Conservation (phyloP, 2,113 vertebrate species). For the Spheniscus mendiculus region DNA sequence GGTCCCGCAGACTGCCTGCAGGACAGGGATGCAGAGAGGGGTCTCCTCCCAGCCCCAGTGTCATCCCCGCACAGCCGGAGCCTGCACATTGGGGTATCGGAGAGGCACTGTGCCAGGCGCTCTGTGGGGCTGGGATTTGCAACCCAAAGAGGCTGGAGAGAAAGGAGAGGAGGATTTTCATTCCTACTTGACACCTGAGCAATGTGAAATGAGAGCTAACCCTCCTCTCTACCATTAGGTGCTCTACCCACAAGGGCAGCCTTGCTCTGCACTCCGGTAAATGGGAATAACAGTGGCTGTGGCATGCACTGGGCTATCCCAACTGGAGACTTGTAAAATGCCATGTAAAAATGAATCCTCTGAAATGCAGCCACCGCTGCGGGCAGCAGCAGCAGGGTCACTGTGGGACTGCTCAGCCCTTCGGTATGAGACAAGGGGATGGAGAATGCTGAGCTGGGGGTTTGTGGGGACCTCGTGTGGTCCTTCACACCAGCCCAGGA, state of each 20-base stretch:
- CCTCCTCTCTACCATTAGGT: neutral
- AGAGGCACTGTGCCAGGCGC: neutral
- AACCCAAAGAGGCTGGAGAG: neutral
- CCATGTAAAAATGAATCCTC: neutral
- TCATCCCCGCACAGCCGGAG: neutral
- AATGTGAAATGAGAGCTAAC: neutral
- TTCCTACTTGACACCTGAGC: neutral
- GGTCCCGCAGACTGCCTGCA: fast-evolving
- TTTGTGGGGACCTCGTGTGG: too few relatives aligned
- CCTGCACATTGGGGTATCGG: neutral
- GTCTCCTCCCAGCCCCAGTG: neutral
- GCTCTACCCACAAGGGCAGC: neutral
- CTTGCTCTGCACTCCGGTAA: neutral
- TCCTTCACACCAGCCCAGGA: neutral
- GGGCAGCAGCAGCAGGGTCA: neutral
- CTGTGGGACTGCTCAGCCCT: neutral
- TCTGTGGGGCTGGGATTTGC: neutral
- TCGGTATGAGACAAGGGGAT: fast-evolving
- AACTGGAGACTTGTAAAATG: neutral
- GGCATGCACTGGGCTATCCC: fast-evolving
- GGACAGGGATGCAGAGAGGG: neutral
- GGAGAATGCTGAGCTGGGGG: neutral
- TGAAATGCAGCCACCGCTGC: neutral
- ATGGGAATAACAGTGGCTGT: fast-evolving
- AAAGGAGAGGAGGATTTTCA: neutral